Base-by-base conservation (phyloP, 2,888 invertebrate species). In the Lapara coniferarum region DNA sequence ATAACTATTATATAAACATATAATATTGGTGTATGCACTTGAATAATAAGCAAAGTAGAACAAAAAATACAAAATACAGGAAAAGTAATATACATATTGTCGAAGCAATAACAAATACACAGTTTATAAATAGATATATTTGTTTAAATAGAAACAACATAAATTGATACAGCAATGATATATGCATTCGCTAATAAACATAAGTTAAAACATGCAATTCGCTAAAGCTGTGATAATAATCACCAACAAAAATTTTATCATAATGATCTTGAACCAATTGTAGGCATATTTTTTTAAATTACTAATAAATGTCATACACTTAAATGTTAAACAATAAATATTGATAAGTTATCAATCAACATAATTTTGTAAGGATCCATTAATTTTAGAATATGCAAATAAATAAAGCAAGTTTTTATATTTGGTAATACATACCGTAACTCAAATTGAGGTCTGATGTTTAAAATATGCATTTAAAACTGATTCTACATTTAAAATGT, bases 301-400 rank as follows among this genome's bases (percentile, higher is more conserved):
- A 46, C 13, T 63, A 12, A 49, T 63, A 63, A 59, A 63, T 63
- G 49, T 46, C 63, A 63, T 46, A 46, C 49, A 49, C 12, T 19
- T 63, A 49, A 19, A 49, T 63, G 46, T 63, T 46, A 46, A 63
- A 46, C 19, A 19, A 63, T 63, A 63, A 63, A 63, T 63, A 63
- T 49, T 63, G 63, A 63, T 63, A 49, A 49, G 63, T 3, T 63
- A 19, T 46, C 13, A 49, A 49, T 63, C 46, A 63, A 63, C 63
- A 63, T 63, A 49, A 63, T 63, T 63, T 63, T 49, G 49, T 63
- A 63, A 63, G 16, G 13, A 19, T 63, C 16, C 19, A 63, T 63
- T 37, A 16, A 19, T 49, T 19, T 16, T n/a, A 37, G 10, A 16
- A 51, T 53, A 66, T 52, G 66, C 66, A 52, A 66, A 52, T 66